Conservation (phyloP, 2,888 invertebrate species). For the Acronicta alni region DNA sequence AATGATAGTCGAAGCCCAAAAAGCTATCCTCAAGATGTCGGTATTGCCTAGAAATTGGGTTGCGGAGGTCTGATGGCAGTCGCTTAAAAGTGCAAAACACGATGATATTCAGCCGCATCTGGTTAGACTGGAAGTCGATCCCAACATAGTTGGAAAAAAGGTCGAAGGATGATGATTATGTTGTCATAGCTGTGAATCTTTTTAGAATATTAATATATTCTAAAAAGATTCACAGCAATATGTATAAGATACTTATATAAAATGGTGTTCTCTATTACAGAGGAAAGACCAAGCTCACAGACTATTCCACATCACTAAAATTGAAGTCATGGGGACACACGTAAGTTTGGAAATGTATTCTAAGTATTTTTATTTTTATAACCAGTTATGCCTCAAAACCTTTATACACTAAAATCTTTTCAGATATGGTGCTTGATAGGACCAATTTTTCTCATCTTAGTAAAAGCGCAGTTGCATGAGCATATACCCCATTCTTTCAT, state of each 20-base stretch:
- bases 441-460: slow-evolving; percentile 57
- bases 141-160: too few relatives aligned
- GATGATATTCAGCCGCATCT: too few relatives aligned
- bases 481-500: slow-evolving; percentile 67
- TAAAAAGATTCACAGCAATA: too few relatives aligned
- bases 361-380: background rate
- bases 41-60: too few relatives aligned
- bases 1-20: too few relatives aligned
- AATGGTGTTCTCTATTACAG: slow-evolving; percentile 65
- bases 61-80: too few relatives aligned
- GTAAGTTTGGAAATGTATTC: slow-evolving; percentile 60
- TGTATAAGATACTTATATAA: slow-evolving; percentile 71
- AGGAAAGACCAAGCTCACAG: slow-evolving; percentile 66
- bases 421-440: slow-evolving; percentile 67
- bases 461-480: slow-evolving; percentile 62
- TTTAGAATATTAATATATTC: slow-evolving; percentile 62
- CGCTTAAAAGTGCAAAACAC: too few relatives aligned
- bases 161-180: too few relatives aligned
- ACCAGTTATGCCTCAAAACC: background rate
- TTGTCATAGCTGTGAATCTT: slow-evolving; percentile 60
- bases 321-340: slow-evolving; percentile 66
- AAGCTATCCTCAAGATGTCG: too few relatives aligned
- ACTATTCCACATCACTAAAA: slow-evolving; percentile 44
- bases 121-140: too few relatives aligned
- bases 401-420: slow-evolving; percentile 25